These are phyloP conservation scores for Liparis tanakae DNA, from an alignment of 2,797 vertebrate species.

Conservation along the genomic window DNA sequence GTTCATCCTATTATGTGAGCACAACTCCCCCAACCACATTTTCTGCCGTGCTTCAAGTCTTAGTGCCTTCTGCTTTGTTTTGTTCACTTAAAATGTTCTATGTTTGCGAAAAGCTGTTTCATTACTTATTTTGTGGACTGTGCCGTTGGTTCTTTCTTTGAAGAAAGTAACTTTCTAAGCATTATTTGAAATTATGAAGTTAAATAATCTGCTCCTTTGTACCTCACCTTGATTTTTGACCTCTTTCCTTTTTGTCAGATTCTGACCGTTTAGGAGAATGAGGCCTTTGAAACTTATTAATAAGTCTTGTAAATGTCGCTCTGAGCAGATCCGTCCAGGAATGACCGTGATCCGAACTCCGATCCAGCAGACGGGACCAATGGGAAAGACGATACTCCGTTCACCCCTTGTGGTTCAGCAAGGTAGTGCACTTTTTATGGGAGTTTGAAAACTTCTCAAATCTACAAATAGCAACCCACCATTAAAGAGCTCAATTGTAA, in stretches of 20 bases:
- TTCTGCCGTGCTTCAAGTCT: not conserved
- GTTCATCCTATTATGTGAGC: not conserved
- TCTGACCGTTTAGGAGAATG: not conserved
- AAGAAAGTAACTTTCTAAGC: not conserved
- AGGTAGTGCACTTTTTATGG: slow-evolving; percentile 80
- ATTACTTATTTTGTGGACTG: not conserved
- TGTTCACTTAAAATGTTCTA: slow-evolving; percentile 1
- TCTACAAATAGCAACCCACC: not conserved
- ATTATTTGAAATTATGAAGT: not conserved
- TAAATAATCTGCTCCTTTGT: not conserved
- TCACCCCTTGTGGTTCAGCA: slow-evolving; percentile 95
- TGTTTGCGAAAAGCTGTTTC: not conserved
- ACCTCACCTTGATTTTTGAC: not conserved
- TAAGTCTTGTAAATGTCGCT: slow-evolving; percentile 10
- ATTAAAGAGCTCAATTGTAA: not conserved
- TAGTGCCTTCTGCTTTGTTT: not conserved
- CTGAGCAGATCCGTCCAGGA: slow-evolving; percentile 89
- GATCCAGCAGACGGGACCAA: slow-evolving; percentile 86
- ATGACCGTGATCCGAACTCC: slow-evolving; percentile 95
- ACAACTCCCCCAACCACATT: not conserved
- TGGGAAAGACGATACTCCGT: slow-evolving; percentile 92
- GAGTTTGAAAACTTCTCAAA: not conserved
- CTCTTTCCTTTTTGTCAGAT: not conserved
- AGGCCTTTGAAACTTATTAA: slow-evolving; percentile 5
- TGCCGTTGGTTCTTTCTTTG: not conserved